These are phyloP conservation scores for Nothoprocta perdicaria DNA, from an alignment of 2,113 vertebrate species.

Conservation along the genomic window DNA sequence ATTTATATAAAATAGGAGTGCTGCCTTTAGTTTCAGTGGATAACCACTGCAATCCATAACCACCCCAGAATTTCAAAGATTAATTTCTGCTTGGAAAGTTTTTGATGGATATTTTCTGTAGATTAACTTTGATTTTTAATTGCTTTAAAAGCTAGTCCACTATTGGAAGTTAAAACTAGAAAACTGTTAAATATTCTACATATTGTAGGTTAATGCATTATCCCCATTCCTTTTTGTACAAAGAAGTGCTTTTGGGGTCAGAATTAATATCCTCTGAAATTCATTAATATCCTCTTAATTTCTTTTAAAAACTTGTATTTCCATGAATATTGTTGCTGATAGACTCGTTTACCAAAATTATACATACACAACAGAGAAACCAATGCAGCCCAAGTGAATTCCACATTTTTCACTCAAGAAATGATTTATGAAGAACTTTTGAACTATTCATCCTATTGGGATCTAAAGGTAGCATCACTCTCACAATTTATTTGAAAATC, in stretches of 20 bases:
- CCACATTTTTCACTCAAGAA: not conserved
- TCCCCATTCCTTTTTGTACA: not conserved
- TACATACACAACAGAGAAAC: not conserved
- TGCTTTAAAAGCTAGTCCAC: not conserved
- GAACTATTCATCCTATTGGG: conserved; percentile 1
- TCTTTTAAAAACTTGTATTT: not conserved
- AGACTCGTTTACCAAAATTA: not conserved
- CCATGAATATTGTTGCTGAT: not conserved
- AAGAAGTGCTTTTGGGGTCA: not conserved
- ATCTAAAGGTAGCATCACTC: not conserved
- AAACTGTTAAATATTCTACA: not conserved
- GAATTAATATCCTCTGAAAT: not conserved
- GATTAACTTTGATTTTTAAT: not conserved
- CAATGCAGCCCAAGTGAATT: not conserved
- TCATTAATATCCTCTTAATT: not conserved
- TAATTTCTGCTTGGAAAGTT: not conserved
- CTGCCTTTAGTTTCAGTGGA: not conserved
- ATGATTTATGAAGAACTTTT: conserved; percentile 10
- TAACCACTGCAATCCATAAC: not conserved
- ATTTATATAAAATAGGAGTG: not conserved
- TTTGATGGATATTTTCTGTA: not conserved
- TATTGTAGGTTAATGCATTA: not conserved
- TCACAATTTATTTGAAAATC: conserved; percentile 26
- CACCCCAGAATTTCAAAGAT: not conserved
- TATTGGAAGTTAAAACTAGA: not conserved